phyloP scores from a whole-genome alignment of 2,113 vertebrate species.

The Pachypanchax playfairii region DNA sequence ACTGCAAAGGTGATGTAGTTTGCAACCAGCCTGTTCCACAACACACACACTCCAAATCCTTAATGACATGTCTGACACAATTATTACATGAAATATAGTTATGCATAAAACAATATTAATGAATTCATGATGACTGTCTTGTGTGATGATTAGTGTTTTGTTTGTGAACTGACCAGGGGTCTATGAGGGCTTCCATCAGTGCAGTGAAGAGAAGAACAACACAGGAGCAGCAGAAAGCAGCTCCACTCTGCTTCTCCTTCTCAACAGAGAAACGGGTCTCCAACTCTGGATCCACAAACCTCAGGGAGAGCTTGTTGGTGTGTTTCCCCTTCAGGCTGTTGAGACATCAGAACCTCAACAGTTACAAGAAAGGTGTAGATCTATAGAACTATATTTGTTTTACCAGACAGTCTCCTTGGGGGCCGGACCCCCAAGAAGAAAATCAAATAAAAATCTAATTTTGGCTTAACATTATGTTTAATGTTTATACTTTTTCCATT shows the following conservation, averaged over 20 bases:
- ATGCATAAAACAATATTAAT: no score
- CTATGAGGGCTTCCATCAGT: slow-evolving; percentile 86
- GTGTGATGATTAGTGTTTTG: no score
- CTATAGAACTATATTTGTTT: no score
- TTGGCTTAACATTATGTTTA: no score
- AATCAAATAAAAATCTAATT: no score
- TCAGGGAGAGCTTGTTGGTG: slow-evolving; percentile 90
- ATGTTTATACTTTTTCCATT: no score
- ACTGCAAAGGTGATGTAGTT: slow-evolving; percentile 92
- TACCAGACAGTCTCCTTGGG: no score
- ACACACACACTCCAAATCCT: slow-evolving; percentile 12
- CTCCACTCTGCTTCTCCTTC: slow-evolving; percentile 96
- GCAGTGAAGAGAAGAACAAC: slow-evolving; percentile 89
- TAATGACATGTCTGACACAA: no score
- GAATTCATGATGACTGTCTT: no score
- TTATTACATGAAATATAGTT: no score
- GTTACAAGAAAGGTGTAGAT: no score
- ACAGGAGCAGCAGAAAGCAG: slow-evolving; percentile 94
- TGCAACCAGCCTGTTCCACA: slow-evolving; percentile 83
- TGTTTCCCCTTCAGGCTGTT: slow-evolving; percentile 90
- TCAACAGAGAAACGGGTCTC: slow-evolving; percentile 93
- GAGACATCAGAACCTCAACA: neutral
- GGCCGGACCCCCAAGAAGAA: no score
- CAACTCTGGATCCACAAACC: slow-evolving; percentile 91
- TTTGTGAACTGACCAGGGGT: slow-evolving; percentile 83